Conservation (phyloP, 1,140 invertebrate species). For the Diuraphis noxia region DNA sequence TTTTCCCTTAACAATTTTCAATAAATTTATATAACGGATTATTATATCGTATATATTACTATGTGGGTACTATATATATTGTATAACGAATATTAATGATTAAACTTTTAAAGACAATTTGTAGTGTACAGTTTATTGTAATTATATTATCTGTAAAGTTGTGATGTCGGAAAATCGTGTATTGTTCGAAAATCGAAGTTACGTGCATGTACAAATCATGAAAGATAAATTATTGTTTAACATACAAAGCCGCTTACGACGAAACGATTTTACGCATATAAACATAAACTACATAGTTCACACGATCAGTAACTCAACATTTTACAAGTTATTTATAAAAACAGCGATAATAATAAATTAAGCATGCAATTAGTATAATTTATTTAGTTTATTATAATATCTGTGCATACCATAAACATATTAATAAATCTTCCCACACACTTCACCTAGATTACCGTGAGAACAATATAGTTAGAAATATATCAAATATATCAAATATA, state of each 20-base stretch:
- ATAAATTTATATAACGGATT: background rate
- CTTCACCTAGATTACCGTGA: background rate
- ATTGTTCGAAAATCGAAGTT: constrained; percentile 10
- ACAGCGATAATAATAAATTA: background rate
- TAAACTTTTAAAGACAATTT: constrained; percentile 36
- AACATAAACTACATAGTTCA: background rate
- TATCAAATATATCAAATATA: too few relatives aligned
- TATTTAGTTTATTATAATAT: background rate
- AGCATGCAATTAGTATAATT: background rate
- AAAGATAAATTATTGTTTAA: background rate
- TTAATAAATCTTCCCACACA: too few relatives aligned
- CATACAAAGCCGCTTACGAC: background rate
- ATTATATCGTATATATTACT: background rate
- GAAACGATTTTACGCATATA: background rate
- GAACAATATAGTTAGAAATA: too few relatives aligned
- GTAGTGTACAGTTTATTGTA: background rate
- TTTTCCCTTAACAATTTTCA: constrained; percentile 12
- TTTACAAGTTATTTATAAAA: background rate
- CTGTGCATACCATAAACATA: background rate
- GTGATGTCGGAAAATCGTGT: background rate
- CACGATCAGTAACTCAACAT: background rate
- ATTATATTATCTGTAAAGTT: constrained; percentile 35
- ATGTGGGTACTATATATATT: too few relatives aligned
- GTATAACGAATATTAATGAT: constrained; percentile 44
- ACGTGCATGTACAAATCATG: background rate